These are phyloP conservation scores for Drosophila atripex DNA, from an alignment of 2,888 invertebrate genomes.

Conservation along the genomic window DNA sequence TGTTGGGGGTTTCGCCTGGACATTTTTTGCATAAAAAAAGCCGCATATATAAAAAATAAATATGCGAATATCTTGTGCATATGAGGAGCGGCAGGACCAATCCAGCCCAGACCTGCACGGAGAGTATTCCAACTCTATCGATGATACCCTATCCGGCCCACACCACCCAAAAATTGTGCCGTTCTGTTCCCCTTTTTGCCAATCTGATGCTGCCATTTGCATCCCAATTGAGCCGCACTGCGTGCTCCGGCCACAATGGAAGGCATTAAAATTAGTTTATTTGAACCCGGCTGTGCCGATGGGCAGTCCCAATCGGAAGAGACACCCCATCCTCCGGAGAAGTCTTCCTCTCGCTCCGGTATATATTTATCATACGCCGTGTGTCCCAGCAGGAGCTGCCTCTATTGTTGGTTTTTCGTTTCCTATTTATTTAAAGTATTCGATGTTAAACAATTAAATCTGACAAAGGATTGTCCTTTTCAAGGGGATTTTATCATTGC, in stretches of 20 bases:
- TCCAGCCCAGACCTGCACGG: not conserved
- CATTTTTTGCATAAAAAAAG: constrained; percentile 24
- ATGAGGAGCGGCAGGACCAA: constrained; percentile 3
- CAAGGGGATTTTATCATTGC: constrained; percentile 7
- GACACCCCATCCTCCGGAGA: not conserved
- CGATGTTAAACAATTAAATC: constrained; percentile 7
- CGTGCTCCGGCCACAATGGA: constrained; percentile 61
- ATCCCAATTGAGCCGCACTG: constrained; percentile 72
- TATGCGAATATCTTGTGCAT: constrained; percentile 39
- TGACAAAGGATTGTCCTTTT: not conserved
- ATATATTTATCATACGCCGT: constrained; percentile 65
- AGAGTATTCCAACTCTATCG: not conserved
- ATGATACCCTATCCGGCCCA: not conserved
- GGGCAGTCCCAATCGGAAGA: constrained; percentile 41
- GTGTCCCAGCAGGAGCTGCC: constrained; percentile 35
- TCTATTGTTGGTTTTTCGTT: constrained; percentile 41
- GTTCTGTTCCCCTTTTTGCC: not conserved
- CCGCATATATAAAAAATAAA: constrained; percentile 46
- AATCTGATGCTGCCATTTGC: constrained; percentile 35
- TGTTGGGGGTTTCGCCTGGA: constrained; percentile 10
- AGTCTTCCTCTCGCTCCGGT: constrained; percentile 30
- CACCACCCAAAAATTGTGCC: not conserved
- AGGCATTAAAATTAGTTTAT: constrained; percentile 78
- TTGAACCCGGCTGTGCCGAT: constrained; percentile 55
- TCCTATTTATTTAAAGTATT: constrained; percentile 36